Conservation (phyloP, 2,888 invertebrate genomes). For the Apoda limacodes region DNA sequence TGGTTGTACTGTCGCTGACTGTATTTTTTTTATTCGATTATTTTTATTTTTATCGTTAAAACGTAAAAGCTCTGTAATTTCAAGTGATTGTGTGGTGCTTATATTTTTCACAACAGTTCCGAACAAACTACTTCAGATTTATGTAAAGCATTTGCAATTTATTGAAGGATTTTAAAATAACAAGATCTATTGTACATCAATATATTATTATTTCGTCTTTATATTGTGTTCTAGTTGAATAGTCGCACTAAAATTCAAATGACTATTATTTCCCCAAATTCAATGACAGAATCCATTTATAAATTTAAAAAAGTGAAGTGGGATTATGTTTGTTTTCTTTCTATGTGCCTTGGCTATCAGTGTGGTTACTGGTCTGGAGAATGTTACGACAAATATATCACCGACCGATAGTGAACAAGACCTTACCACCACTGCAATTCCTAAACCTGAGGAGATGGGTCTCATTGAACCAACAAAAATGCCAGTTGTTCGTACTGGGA, state of each 20-base stretch:
- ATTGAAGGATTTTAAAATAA: no score
- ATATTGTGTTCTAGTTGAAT: no score
- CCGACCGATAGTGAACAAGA: slow-evolving; percentile 44
- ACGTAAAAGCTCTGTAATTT: no score
- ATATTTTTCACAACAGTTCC: no score
- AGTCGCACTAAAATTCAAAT: background rate
- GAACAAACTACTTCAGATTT: no score
- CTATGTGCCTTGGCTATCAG: slow-evolving; percentile 64
- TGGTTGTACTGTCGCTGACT: no score
- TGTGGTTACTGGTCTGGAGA: slow-evolving; percentile 56
- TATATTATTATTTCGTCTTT: no score
- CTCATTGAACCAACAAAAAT: slow-evolving; percentile 46
- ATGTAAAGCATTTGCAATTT: no score
- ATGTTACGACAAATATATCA: slow-evolving; percentile 51
- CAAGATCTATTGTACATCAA: no score
- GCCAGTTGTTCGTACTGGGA: slow-evolving; percentile 32
- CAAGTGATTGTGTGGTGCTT: no score
- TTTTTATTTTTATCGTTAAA: no score
- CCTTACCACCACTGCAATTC: slow-evolving; percentile 39
- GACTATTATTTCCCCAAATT: slow-evolving; percentile 20
- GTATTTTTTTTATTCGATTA: no score
- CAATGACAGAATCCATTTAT: slow-evolving; percentile 40
- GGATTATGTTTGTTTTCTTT: slow-evolving; percentile 63
- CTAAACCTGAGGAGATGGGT: slow-evolving; percentile 40
- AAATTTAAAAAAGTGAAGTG: slow-evolving; percentile 38